Evolutionary conservation across 2,888 invertebrate species (phyloP), one percentile per base, ranked within the genome.

Genomic region (Tribolium freemani): DNA sequence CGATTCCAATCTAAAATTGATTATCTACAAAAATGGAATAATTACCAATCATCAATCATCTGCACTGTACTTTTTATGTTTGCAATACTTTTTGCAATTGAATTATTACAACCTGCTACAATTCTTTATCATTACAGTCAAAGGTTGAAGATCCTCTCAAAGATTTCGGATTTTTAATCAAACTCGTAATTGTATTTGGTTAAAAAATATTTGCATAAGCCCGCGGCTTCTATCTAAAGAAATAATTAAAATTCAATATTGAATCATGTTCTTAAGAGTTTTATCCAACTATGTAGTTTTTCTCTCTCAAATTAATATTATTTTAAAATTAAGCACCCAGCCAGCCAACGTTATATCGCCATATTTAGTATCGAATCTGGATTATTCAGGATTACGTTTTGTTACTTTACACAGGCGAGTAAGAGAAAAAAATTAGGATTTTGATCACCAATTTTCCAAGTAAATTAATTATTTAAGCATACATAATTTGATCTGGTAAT

Each of bases 11-110:
- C 74, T 64, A 69, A 68, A 74, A 74, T 74, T 71, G 74, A 74
- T 74, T 74, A 71, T 74, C 74, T 74, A 74, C 71, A 74, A 74
- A 74, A 71, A 57, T 60, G 71, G 71, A 71, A 74, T 74, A 74
- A 74, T 74, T 71, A 46, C 74, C 26, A 57, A 58, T 71, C 71
- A 74, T 74, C 74, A 74, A 74, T 74, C 74, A 74, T 74, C 56
- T 26, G 53, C 67, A 57, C 64, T 69, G 70, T 70, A 70, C 44
- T 67, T 73, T 73, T 73, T 61, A 45, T 48, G 58, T 69, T 63
- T 58, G 69, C 66, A 64, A 50, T 67, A 53, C 51, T 69, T 60
- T n/a, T 69, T 57, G 60, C 61, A 53, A 61, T 57, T 67, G 67
- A 67, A 67, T 67, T 57, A 67, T 67, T 13, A 51, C 38, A 38